These are phyloP conservation scores for Aurelia sp. DNA, from an alignment of 30 jellyfish, hydroid and myxozoan genomes.

Conservation along the genomic window DNA sequence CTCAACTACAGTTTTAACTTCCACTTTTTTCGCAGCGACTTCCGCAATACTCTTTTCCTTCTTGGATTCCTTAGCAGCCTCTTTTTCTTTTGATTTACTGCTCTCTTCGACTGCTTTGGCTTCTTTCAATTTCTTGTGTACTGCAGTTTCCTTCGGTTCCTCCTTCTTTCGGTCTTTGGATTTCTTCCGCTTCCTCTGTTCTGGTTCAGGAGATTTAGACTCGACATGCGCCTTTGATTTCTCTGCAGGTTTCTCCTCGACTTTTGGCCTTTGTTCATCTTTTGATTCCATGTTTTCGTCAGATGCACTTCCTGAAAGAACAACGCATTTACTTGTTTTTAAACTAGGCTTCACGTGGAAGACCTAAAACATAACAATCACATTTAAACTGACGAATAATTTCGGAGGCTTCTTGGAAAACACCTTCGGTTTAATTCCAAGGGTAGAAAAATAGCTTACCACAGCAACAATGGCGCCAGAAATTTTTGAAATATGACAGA, in stretches of 20 bases:
- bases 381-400: no score
- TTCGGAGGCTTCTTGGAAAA: no score
- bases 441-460: no score
- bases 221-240: not conserved
- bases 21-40: not conserved
- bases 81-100: conserved; percentile 9
- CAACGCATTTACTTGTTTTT: no score
- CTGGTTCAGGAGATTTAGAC: conserved; percentile 18
- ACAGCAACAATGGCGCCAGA: no score
- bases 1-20: not conserved
- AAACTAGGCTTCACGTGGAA: no score
- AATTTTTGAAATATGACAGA: no score
- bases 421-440: no score
- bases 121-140: not conserved
- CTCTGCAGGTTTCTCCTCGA: not conserved
- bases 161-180: conserved; percentile 45
- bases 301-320: not conserved
- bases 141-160: not conserved
- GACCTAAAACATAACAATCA: no score
- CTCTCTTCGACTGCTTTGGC: not conserved
- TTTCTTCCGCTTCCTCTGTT: conserved; percentile 27
- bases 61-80: not conserved
- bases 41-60: conserved; percentile 5
- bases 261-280: not conserved
- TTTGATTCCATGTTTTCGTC: not conserved